Evolutionary conservation across 2,113 vertebrate species (phyloP).

Genomic region (Nothoprocta pentlandii): DNA sequence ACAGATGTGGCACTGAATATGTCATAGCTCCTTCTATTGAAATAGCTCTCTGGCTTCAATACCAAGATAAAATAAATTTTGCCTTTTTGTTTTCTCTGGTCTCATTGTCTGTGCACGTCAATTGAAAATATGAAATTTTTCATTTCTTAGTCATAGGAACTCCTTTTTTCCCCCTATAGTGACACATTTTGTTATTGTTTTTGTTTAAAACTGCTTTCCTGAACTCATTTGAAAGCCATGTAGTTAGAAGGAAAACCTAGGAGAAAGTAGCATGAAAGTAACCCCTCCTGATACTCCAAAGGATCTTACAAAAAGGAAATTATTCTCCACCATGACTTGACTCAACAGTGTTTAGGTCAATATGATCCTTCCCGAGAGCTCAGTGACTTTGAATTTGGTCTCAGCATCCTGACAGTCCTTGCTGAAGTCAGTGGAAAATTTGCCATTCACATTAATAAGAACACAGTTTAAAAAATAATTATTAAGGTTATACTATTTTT

Average conservation of each 20-base stretch:
- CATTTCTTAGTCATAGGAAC: conserved; percentile 12
- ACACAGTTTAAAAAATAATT: background rate
- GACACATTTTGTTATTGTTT: conserved; percentile 18
- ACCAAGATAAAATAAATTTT: background rate
- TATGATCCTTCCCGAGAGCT: background rate
- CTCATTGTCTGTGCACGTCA: background rate
- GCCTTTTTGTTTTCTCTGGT: background rate
- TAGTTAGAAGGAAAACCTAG: background rate
- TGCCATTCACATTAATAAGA: background rate
- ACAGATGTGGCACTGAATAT: background rate
- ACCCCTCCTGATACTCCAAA: background rate
- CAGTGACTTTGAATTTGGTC: background rate
- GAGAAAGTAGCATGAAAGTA: background rate
- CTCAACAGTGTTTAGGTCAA: background rate
- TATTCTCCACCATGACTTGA: background rate
- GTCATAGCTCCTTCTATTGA: background rate
- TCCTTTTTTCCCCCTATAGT: background rate
- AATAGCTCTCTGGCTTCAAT: background rate
- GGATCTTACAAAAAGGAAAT: accelerated
- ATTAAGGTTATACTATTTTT: background rate
- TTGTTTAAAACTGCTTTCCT: conserved; percentile 13
- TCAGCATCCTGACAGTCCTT: background rate
- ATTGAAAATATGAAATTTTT: background rate
- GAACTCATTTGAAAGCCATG: background rate
- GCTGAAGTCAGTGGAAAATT: background rate